phyloP scores from a whole-genome alignment of 2,888 invertebrate species.

The Loripinus fragilis region DNA sequence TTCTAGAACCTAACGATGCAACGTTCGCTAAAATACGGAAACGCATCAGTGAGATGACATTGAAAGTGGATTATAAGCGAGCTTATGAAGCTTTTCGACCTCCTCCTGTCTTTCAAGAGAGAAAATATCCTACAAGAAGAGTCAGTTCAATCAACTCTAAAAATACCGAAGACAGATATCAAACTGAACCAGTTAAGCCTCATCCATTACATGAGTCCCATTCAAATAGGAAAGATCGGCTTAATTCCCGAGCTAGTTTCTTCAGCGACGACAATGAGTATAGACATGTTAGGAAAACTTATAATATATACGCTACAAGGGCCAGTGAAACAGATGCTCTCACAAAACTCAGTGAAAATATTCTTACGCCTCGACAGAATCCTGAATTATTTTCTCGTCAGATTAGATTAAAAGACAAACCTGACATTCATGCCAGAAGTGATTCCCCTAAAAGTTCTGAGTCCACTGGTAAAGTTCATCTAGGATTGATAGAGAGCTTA shows the following conservation, averaged over 20 bases:
- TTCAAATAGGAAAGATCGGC: not conserved
- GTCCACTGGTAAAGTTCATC: slow-evolving; percentile 54
- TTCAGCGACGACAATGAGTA: slow-evolving; percentile 46
- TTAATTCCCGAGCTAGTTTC: slow-evolving; percentile 41
- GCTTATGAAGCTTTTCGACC: slow-evolving; percentile 3
- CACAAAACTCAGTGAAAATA: slow-evolving; percentile 41
- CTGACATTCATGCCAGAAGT: slow-evolving; percentile 29
- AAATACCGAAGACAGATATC: slow-evolving; percentile 29
- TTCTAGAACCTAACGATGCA: slow-evolving; percentile 47
- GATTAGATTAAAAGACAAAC: slow-evolving; percentile 37
- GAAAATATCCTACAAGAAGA: slow-evolving; percentile 39
- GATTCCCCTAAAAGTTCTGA: slow-evolving; percentile 55
- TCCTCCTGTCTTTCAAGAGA: slow-evolving; percentile 45
- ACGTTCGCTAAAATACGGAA: slow-evolving; percentile 49
- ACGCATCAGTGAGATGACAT: slow-evolving; percentile 43
- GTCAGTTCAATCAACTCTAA: slow-evolving; percentile 51
- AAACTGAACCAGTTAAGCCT: slow-evolving; percentile 2
- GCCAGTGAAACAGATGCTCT: slow-evolving; percentile 45
- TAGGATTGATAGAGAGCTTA: slow-evolving; percentile 55
- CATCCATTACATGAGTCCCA: slow-evolving; percentile 8
- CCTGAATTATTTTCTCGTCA: slow-evolving; percentile 59
- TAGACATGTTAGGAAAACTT: slow-evolving; percentile 16
- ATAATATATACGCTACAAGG: slow-evolving; percentile 8
- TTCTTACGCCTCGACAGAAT: slow-evolving; percentile 55
- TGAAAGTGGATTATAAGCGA: slow-evolving; percentile 49